Conservation (phyloP, 2,113 vertebrate genomes). For the Protobothrops mucrosquamatus region DNA sequence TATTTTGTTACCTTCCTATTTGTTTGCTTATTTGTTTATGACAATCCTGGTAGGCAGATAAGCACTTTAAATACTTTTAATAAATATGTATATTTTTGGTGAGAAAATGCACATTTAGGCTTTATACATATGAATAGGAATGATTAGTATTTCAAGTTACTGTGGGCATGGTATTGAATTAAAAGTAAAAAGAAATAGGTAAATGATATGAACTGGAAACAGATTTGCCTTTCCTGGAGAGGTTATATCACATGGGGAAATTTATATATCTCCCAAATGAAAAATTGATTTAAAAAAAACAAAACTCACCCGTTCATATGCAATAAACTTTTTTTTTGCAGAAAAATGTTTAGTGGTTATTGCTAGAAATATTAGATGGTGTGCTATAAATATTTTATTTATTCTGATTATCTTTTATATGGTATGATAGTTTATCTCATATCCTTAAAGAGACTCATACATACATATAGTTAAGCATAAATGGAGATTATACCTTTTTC, state of each 20-base stretch:
- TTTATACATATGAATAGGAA: not conserved
- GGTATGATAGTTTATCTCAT: not conserved
- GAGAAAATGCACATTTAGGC: not conserved
- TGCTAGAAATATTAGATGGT: not conserved
- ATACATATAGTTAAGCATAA: not conserved
- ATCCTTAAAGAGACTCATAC: not conserved
- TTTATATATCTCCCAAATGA: not conserved
- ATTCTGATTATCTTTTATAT: not conserved
- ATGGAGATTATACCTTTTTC: not conserved
- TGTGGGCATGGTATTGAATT: not conserved
- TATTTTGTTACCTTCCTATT: not conserved
- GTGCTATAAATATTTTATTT: not conserved
- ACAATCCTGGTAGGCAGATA: not conserved
- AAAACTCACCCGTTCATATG: not conserved
- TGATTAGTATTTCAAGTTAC: not conserved
- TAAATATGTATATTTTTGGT: not conserved
- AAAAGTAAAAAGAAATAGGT: not conserved
- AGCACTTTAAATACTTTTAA: not conserved
- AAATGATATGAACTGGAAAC: not conserved
- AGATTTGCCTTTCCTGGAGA: not conserved
- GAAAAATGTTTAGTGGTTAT: not conserved
- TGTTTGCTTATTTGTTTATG: not conserved
- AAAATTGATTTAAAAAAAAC: not conserved
- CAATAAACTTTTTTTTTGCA: slow-evolving; percentile 3
- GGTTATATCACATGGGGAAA: not conserved